A percentile compares a stretch with the other conserved stretches of the same genome.
These are phyloP conservation scores for Brachyrhaphis roseni DNA, from an alignment of 2,797 vertebrate genomes.

Conservation along the genomic window DNA sequence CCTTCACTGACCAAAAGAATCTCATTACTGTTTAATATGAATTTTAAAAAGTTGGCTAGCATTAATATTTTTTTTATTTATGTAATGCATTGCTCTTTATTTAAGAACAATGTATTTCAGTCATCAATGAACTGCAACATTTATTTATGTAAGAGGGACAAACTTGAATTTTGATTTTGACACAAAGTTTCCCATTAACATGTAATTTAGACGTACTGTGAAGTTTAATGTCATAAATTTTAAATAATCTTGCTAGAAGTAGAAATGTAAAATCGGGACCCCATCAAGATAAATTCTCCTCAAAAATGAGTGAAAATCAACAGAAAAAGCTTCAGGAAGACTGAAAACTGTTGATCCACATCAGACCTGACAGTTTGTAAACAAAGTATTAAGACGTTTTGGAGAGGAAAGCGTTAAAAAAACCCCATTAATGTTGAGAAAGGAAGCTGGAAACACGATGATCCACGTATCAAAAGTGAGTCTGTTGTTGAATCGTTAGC, in stretches of 20 bases:
- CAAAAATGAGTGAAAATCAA: neutral
- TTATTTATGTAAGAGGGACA: neutral
- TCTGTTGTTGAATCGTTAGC: neutral
- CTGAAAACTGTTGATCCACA: neutral
- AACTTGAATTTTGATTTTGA: neutral
- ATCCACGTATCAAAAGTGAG: neutral
- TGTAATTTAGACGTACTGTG: neutral
- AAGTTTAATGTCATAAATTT: neutral
- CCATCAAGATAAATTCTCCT: neutral
- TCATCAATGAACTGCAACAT: neutral
- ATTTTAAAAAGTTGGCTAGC: neutral
- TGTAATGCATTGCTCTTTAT: neutral
- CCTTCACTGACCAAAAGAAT: neutral
- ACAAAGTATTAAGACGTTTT: neutral
- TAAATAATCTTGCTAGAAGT: neutral
- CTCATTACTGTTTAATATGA: neutral
- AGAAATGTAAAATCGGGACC: neutral
- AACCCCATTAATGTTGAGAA: neutral
- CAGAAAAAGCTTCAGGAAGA: neutral
- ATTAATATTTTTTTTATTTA: neutral
- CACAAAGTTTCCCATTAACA: neutral
- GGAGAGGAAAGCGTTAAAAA: neutral
- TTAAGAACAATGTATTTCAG: neutral
- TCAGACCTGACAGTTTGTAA: neutral
- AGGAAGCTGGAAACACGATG: neutral